Percentiles rank a stretch among this genome's conserved stretches.
These are phyloP conservation scores for Embidobia sp. DNA, from an alignment of 2,888 invertebrate species.

Conservation along the genomic window DNA sequence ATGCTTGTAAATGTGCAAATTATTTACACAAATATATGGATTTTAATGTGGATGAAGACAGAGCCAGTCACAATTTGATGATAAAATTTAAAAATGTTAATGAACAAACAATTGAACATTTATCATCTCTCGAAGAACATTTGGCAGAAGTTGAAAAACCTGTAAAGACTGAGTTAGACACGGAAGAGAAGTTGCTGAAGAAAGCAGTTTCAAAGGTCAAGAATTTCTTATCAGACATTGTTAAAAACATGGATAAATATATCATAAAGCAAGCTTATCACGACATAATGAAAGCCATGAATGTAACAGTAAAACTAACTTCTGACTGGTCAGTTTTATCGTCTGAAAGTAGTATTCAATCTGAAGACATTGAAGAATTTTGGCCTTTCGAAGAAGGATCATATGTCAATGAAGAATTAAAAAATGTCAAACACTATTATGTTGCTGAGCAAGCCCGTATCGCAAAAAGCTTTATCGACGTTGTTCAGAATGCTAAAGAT, in stretches of 20 bases:
- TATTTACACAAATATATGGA: no score
- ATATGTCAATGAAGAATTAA: background rate
- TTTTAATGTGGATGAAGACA: no score
- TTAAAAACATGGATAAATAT: background rate
- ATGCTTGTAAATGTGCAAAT: slow-evolving; percentile 13
- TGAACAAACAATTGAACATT: background rate
- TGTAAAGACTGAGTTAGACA: background rate
- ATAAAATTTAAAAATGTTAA: slow-evolving; percentile 10
- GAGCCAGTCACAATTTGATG: no score
- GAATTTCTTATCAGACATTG: background rate
- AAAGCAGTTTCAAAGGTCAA: slow-evolving; percentile 5
- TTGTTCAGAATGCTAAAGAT: no score
- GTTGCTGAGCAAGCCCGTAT: no score
- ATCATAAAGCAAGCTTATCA: background rate
- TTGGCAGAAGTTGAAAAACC: slow-evolving; percentile 13
- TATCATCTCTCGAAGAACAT: slow-evolving; percentile 10
- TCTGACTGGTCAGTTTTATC: background rate
- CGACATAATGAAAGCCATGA: slow-evolving; percentile 12
- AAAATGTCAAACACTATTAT: no score
- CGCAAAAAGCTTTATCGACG: no score
- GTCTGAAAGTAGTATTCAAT: no score
- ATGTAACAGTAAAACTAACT: background rate
- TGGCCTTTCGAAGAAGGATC: no score
- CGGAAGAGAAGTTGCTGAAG: slow-evolving; percentile 3
- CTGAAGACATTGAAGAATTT: no score